Base-by-base conservation (phyloP, 2,113 vertebrate genomes). In the Hassar affinis region DNA sequence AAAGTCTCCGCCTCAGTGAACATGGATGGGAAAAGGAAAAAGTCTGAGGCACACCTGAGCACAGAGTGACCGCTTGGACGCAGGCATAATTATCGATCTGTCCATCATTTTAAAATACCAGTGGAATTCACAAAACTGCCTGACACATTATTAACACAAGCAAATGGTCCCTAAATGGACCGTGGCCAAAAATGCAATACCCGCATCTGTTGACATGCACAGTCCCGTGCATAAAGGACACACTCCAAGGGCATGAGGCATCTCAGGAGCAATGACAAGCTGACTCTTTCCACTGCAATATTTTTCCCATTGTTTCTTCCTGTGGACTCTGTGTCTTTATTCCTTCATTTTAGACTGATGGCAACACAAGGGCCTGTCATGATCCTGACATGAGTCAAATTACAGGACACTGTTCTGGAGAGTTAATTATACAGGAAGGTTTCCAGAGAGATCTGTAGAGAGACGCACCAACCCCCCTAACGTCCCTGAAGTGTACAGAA, bases 331-430 rank as follows among this genome's bases (percentile, higher is more conserved):
- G 78, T 51, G 57, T 38, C 35, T 68, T 85, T 77, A 56, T 20
- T 69, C 45, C 56, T 78, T 80, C n/a, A 75, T 61, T 75, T 84
- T 52, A 66, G 79, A 76, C 54, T 61, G 7, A 81, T 22, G 45
- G 33, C 59, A 86, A 56, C 56, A 47, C 74, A 57, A 66, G 5
- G 51, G 69, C 77, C 66, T 68, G 80, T 75, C 76, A 79, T 38
- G 33, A 51, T 82, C 45, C 69, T 85, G 86, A 87, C 83, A 79
- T 15, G 49, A 82, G 76, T 79, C 74, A 81, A 84, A 87, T 87
- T 66, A 78, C 52, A 79, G 74, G 74, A 87, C 38, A 49, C 18
- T n/a, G 18, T 66, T 30, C 54, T 82, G 80, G 74, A 76, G 82
- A 30, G 79, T 83, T 82, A 82, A 82, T 87, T 87, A 84, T 78